Evolutionary conservation across 2,113 vertebrate genomes (phyloP).

Genomic region (Oncorhynchus masou): DNA sequence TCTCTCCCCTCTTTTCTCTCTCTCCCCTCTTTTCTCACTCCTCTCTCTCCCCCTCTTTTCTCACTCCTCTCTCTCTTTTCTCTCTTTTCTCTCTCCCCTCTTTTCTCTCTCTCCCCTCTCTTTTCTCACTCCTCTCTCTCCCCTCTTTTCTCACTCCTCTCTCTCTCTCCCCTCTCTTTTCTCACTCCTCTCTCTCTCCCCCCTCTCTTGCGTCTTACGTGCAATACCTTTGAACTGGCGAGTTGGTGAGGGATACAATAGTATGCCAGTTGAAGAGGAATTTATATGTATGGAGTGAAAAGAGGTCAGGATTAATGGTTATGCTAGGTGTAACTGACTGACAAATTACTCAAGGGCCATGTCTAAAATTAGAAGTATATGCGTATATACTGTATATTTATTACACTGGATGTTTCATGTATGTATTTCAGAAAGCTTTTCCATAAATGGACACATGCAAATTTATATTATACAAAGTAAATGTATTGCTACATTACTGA

Average conservation of each 20-base stretch:
- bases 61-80: too few species aligned
- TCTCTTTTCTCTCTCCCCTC: too few species aligned
- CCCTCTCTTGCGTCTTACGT: conserved; percentile 11
- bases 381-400: not conserved
- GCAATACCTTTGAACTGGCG: conserved; percentile 39
- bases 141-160: not conserved
- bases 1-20: too few species aligned
- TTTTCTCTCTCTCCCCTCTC: too few species aligned
- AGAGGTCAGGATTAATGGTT: conserved; percentile 58
- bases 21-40: too few species aligned
- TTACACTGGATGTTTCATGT: not conserved
- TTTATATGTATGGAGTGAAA: conserved; percentile 58
- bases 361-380: conserved; percentile 38
- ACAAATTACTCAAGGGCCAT: conserved; percentile 59
- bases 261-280: conserved; percentile 63
- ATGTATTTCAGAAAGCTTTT: not conserved
- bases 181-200: not conserved
- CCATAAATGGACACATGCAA: not conserved
- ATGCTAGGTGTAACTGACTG: conserved; percentile 43
- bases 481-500: not conserved
- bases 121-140: not conserved
- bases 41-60: too few species aligned
- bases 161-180: not conserved
- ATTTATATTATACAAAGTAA: not conserved
- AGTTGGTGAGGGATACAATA: conserved; percentile 5